Evolutionary conservation across 1,140 invertebrate species (phyloP).

Genomic region (Papilio dardanus): DNA sequence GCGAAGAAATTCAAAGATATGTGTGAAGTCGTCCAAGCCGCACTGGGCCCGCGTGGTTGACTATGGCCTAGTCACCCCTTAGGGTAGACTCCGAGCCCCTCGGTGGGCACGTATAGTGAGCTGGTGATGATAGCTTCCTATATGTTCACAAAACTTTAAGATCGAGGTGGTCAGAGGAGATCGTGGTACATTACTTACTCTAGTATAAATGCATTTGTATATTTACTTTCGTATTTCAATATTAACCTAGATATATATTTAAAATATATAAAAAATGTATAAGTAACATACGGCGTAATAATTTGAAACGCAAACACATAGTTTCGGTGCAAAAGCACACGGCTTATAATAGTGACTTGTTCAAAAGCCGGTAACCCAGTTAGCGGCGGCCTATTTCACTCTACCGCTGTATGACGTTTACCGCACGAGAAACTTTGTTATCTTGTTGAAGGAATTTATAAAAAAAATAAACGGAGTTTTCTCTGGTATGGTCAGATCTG

Average conservation of each 20-base stretch:
- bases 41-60: no score
- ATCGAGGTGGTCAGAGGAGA: no score
- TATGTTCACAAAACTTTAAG: no score
- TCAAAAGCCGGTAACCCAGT: constrained; percentile 33
- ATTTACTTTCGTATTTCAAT: not conserved
- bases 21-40: no score
- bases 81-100: no score
- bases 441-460: constrained; percentile 27
- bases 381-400: constrained; percentile 29
- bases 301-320: constrained; percentile 7
- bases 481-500: not conserved
- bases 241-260: not conserved
- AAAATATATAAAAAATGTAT: not conserved
- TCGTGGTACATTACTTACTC: no score
- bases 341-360: constrained; percentile 11
- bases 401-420: constrained; percentile 20
- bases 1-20: no score
- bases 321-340: constrained; percentile 21
- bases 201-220: not conserved
- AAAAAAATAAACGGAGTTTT: constrained; percentile 20
- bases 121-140: no score
- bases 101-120: no score
- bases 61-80: no score
- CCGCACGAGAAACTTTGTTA: constrained; percentile 29
- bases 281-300: not conserved